phyloP scores from a whole-genome alignment of 2,113 vertebrate genomes.

The Lepus europaeus region DNA sequence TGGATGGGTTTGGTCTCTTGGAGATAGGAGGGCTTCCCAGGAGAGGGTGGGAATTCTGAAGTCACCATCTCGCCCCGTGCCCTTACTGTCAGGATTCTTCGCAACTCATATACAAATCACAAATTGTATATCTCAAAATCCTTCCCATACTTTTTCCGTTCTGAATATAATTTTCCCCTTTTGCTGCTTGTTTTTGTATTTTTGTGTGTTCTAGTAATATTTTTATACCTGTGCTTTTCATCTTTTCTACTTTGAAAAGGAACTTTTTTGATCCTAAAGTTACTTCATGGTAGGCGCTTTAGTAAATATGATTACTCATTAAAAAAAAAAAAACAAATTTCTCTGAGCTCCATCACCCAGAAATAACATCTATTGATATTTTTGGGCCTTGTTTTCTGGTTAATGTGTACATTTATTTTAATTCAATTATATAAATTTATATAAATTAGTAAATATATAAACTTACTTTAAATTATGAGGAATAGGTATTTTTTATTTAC shows the following conservation, averaged over 20 bases:
- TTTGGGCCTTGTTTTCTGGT: background rate
- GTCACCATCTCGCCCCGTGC: background rate
- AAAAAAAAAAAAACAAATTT: background rate
- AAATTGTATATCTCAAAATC: background rate
- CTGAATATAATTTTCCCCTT: background rate
- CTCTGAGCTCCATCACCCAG: background rate
- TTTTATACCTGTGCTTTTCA: background rate
- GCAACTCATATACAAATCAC: background rate
- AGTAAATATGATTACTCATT: background rate
- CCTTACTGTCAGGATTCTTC: background rate
- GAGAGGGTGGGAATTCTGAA: background rate
- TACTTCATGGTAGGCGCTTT: background rate
- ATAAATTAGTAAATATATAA: background rate
- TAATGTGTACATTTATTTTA: background rate
- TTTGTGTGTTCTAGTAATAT: background rate
- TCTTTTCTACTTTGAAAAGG: background rate
- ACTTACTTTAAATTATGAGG: background rate
- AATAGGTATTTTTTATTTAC: background rate
- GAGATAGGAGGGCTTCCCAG: background rate
- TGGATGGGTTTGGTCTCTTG: background rate
- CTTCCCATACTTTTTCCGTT: background rate
- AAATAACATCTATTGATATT: background rate
- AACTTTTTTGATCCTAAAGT: background rate
- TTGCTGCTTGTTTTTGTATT: background rate
- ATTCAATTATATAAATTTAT: background rate